A percentile compares a stretch with the other conserved stretches of the same genome.
Conservation (phyloP, 37 sponge, comb jelly and placozoan species). For the Chondrilla cf. caribensis region DNA sequence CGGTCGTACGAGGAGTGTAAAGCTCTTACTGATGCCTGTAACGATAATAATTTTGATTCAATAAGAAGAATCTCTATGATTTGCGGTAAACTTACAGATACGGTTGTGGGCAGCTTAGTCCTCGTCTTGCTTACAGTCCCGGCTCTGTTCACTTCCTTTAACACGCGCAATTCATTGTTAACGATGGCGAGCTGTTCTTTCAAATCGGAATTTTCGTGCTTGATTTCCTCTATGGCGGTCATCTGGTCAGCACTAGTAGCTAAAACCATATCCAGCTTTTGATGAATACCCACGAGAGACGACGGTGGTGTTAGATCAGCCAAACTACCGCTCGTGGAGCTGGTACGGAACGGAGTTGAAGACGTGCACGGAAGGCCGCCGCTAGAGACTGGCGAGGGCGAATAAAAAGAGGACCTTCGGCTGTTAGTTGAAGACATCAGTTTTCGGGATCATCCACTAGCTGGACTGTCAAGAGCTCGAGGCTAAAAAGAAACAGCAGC, state of each 20-base stretch:
- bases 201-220: not conserved
- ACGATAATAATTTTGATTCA: not conserved
- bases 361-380: too few species aligned
- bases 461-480: too few species aligned
- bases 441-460: too few species aligned
- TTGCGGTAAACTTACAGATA: conserved; percentile 12
- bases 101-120: not conserved
- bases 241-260: conserved; percentile 1
- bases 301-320: too few species aligned
- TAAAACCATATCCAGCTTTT: conserved; percentile 12
- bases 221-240: conserved; percentile 12
- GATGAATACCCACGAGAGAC: not conserved
- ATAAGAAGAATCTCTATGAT: too few species aligned
- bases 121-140: not conserved
- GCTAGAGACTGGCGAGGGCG: too few species aligned
- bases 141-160: conserved; percentile 4
- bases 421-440: too few species aligned
- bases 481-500: too few species aligned
- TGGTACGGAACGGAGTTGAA: too few species aligned
- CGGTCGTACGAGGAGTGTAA: conserved; percentile 1
- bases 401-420: too few species aligned
- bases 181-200: not conserved
- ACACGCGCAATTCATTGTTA: not conserved
- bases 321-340: too few species aligned
- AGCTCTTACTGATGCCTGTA: conserved; percentile 17